Conservation (phyloP, 2,797 vertebrate species). For the Echeneis naucrates region DNA sequence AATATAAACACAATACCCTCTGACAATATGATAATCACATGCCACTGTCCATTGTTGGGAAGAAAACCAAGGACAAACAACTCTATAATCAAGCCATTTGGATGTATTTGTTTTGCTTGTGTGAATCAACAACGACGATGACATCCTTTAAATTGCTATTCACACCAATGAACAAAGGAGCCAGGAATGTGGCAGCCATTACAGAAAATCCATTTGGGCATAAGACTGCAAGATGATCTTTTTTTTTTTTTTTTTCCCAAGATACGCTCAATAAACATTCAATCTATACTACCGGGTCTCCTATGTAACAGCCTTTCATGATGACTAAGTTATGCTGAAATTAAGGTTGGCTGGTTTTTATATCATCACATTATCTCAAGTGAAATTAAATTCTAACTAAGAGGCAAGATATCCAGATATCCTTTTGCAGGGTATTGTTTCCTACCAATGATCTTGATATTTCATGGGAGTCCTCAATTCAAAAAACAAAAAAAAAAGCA, state of each 20-base stretch:
- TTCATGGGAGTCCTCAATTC: conserved; percentile 17
- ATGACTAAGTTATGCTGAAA: not conserved
- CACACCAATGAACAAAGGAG: conserved; percentile 3
- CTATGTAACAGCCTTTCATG: not conserved
- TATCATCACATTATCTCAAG: not conserved
- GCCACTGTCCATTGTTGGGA: conserved; percentile 4
- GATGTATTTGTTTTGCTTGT: conserved; percentile 13
- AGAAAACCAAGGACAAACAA: not conserved
- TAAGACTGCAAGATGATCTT: conserved; percentile 1
- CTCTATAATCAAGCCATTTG: conserved; percentile 3
- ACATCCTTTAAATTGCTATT: conserved; percentile 16
- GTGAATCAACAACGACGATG: not conserved
- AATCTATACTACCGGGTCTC: not conserved
- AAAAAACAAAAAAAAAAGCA: conserved; percentile 40
- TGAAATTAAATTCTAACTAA: not conserved
- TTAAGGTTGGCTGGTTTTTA: not conserved
- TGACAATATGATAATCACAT: conserved; percentile 17
- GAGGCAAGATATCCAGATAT: not conserved
- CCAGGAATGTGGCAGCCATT: not conserved
- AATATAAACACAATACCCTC: not conserved
- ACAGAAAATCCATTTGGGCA: not conserved
- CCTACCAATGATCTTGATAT: conserved; percentile 14
- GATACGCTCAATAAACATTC: conserved; percentile 7
- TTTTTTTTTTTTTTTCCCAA: not conserved
- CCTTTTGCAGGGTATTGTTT: not conserved